Base-by-base conservation (phyloP, 2,888 invertebrate genomes). In the Hirtodrosophila alboralis region DNA sequence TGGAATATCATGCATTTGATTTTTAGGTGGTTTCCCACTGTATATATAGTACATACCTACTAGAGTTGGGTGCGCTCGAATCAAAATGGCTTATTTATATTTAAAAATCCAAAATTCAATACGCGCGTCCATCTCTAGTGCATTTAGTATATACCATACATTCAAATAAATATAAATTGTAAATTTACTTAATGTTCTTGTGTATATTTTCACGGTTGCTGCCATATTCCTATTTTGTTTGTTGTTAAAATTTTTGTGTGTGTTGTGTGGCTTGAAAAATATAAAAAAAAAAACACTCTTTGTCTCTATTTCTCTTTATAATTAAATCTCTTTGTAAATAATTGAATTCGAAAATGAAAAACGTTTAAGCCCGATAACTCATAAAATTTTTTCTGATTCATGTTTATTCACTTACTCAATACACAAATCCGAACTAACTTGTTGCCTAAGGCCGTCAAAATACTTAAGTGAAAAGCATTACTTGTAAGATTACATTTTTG, bases 361-460 rank as follows among this genome's bases (percentile, higher is more conserved):
- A 65, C 45, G 62, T 75, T 65, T 57, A 63, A 77, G 65, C 66
- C 72, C 75, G 65, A 60, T 56, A 73, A 73, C 73, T 73, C 69
- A 73, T 73, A n/a, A 69, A 84, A 84, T 75, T 77, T 68, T 80
- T 73, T 80, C 79, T 84, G 73, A 80, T 80, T 80, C 79, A 80
- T 84, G 62, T 80, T 77, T 80, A 84, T 80, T 80, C 81, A 84
- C 79, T 81, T 76, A 80, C 75, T 81, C 78, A 66, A 70, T 62
- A 73, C 73, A 74, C 73, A 73, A 81, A 84, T 83, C 81, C 81
- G 81, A 84, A 81, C 84, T 84, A 81, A 75, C 79, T 84, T 75
- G 76, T 81, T 79, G 84, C 79, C 81, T 81, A 76, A 81, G 81
- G 83, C 84, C 79, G 84, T 79, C 81, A 81, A 84, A 84, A 79